Evolutionary conservation across 1,140 invertebrate genomes (phyloP), one percentile per base, ranked within the genome.

Genomic region (Solen grandis): DNA sequence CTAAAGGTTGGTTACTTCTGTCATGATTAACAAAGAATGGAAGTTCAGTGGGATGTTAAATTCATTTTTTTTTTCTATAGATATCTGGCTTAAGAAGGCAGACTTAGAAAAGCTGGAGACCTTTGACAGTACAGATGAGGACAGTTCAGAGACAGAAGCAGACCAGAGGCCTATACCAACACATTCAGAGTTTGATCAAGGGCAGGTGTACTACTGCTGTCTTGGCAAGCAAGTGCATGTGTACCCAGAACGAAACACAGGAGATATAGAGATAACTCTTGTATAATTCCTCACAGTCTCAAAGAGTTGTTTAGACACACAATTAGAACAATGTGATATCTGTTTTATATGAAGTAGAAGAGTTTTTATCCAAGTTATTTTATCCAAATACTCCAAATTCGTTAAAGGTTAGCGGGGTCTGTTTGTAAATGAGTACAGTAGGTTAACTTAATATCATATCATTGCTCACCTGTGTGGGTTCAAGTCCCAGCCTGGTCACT

Each of bases 131-230:
- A 78, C 75, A 31, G 70, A 69, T 66, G 76, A 80, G 5, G 72
- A 69, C 16, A 57, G 46, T 35, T 62, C 52, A 0, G 57, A 65
- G 19, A 65, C 10, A 38, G 55, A 55, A n/a, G 36, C 10, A 35
- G 55, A 55, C 16, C 52, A 46, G 5, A 50, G 27, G 16, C 0
- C 35, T 13, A 46, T 33, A 13, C 72, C 69, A 13, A 36, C 57
- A 22, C 65, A 83, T 13, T 54, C 52, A 22, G 55, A 69, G 10
- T 87, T 89, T 62, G 57, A 35, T 41, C 27, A 25, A 22, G 86
- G 85, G 0, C 84, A 88, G 29, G 86, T 89, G 25, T 88, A 88
- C 72, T 87, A 89, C 52, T 81, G 82, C 35, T 84, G 88, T 65
- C 50, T 78, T 14, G 85, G 76, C n/a, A 82, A 84, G 65, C 88